Evolutionary conservation across 2,113 vertebrate genomes (phyloP).

Genomic region (Heptranchias perlo): DNA sequence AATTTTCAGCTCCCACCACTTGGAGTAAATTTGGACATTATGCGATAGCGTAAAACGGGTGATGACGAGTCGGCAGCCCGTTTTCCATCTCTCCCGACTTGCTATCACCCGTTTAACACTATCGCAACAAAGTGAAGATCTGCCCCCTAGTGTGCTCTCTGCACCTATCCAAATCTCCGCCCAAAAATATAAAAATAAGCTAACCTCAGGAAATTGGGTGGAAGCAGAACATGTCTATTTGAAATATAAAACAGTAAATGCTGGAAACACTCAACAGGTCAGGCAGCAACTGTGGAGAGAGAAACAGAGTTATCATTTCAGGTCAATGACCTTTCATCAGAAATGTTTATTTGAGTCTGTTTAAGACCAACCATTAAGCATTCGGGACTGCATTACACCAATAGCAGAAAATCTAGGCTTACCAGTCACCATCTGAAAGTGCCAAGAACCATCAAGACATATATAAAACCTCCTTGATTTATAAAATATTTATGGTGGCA

Average conservation of each 20-base stretch:
- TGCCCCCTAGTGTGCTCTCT: neutral
- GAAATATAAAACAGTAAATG: neutral
- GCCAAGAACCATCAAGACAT: neutral
- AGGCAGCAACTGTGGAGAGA: neutral
- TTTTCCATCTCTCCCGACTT: neutral
- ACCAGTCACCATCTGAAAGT: neutral
- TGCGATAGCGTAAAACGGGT: neutral
- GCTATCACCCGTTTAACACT: neutral
- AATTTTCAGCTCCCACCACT: neutral
- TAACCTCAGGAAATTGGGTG: neutral
- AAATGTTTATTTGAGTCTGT: neutral
- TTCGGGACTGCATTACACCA: neutral
- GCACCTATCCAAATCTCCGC: neutral
- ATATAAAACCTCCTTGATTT: neutral
- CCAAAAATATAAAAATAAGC: neutral
- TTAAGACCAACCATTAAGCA: neutral
- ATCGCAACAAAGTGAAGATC: neutral
- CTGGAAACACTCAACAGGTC: neutral
- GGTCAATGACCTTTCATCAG: neutral
- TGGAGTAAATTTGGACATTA: neutral
- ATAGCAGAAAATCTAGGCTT: neutral
- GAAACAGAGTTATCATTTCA: neutral
- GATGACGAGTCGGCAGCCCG: neutral
- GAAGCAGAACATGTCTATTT: too few species aligned
- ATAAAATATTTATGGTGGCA: neutral